Evolutionary conservation across 92 coral and sea anemone genomes (phyloP), one percentile per base, ranked within the genome.

Genomic region (Epizoanthus ramosus): DNA sequence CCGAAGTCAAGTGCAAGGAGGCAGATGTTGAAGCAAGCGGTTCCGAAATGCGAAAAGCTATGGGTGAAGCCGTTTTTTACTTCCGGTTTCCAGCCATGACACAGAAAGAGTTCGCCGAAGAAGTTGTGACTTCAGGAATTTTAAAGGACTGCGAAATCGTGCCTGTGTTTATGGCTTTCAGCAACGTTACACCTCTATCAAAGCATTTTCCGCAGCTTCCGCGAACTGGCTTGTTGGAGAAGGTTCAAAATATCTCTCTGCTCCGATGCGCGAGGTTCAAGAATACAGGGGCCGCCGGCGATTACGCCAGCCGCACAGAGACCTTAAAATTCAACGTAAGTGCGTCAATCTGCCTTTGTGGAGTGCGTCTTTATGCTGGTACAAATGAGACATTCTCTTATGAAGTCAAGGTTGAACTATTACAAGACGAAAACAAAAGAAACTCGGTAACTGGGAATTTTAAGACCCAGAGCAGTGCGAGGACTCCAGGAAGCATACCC

Each of bases 31-130:
- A 83, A 15, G 23, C 52, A 19, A 86, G 75, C 52, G 75, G 85
- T 43, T 79, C 76, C 23, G 86, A 86, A 64, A 73, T 72, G 52
- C 59, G 89, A 52, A 80, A 61, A 41, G 75, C 53, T 4, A 41
- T 86, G 17, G 89, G 89, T 3, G 89, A 86, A 60, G 86, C 86
- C 1, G 61, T 86, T 28, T 64, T 71, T 71, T 28, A 53, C 61
- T 72, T 86, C 39, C 81, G 89, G 25, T 86, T 80, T 53, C 82
- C 86, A 9, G 89, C 83, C 18, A 86, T 86, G 63, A 68, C 73
- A 15, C 67, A 69, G 21, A n/a, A 71, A 22, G 54, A 50, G 54
- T 86, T 86, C 18, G 89, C 79, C 10, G 53, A 71, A 23, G 59
- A 86, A 3, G 85, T 79, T 24, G 65, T 71, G 5, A 71, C 23